Evolutionary conservation across 2,113 vertebrate genomes (phyloP).

Genomic region (Zapus hudsonius): DNA sequence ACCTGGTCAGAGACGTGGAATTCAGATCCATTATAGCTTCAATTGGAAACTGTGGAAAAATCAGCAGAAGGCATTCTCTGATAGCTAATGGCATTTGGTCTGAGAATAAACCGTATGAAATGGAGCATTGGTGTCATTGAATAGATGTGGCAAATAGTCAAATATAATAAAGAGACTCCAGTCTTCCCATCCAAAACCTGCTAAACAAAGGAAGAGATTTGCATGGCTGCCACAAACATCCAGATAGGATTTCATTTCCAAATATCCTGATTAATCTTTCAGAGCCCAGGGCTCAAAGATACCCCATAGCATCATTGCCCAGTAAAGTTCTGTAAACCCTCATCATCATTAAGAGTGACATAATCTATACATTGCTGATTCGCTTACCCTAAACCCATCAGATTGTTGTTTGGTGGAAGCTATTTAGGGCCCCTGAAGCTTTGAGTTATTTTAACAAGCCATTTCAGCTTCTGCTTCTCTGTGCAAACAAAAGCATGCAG

Average conservation of each 20-base stretch:
- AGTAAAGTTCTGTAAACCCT: slow-evolving; percentile 55
- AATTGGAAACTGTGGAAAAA: slow-evolving; percentile 59
- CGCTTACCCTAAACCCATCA: slow-evolving; percentile 19
- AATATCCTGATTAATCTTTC: slow-evolving; percentile 67
- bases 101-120: slow-evolving; percentile 79
- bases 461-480: slow-evolving; percentile 48
- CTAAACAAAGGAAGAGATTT: slow-evolving; percentile 80
- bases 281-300: background rate
- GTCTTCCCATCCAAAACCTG: slow-evolving; percentile 70
- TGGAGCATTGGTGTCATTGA: slow-evolving; percentile 78
- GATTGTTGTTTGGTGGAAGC: slow-evolving; percentile 24
- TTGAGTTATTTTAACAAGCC: slow-evolving; percentile 36
- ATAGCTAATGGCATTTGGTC: slow-evolving; percentile 77
- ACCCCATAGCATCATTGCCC: slow-evolving; percentile 37
- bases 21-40: slow-evolving; percentile 76
- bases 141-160: slow-evolving; percentile 76
- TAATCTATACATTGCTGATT: slow-evolving; percentile 46
- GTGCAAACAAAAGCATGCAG: slow-evolving; percentile 23
- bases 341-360: slow-evolving; percentile 47
- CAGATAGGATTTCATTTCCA: slow-evolving; percentile 51
- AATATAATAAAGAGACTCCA: slow-evolving; percentile 78
- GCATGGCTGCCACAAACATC: slow-evolving; percentile 25
- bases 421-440: slow-evolving; percentile 23
- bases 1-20: slow-evolving; percentile 68
- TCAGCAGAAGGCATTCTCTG: slow-evolving; percentile 74